These are phyloP conservation scores for Argyrosomus japonicus DNA, from an alignment of 2,113 vertebrate species.

Conservation along the genomic window DNA sequence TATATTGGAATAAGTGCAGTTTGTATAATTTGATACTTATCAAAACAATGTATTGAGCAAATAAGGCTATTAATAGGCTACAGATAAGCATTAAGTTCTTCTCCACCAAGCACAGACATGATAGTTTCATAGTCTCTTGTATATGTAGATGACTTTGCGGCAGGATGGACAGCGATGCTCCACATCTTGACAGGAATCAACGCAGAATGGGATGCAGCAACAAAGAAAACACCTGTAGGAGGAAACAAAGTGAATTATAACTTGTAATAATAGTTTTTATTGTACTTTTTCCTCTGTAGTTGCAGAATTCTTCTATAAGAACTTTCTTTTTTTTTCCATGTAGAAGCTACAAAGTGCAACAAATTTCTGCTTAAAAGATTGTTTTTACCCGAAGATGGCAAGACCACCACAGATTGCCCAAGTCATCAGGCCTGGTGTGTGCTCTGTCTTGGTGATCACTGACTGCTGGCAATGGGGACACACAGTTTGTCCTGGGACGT, in stretches of 20 bases:
- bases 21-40: background rate
- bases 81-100: background rate
- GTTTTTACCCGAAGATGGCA: conserved; percentile 70
- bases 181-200: conserved; percentile 91
- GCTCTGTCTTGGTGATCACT: conserved; percentile 63
- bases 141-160: conserved; percentile 80
- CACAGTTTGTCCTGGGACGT: conserved; percentile 62
- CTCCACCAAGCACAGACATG: background rate
- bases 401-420: conserved; percentile 75
- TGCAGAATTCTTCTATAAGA: too few species aligned
- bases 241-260: background rate
- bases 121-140: conserved; percentile 82
- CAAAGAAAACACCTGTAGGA: conserved; percentile 86
- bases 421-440: conserved; percentile 60
- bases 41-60: background rate
- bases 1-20: background rate
- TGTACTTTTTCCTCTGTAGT: too few species aligned
- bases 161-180: conserved; percentile 90
- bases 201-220: conserved; percentile 91
- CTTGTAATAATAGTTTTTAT: background rate
- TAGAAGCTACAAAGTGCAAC: background rate
- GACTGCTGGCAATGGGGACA: conserved; percentile 77
- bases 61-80: background rate
- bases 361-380: background rate
- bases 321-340: background rate